Evolutionary conservation across 2,888 invertebrate genomes (phyloP).

Genomic region (Drosophila pseudotalamancana): DNA sequence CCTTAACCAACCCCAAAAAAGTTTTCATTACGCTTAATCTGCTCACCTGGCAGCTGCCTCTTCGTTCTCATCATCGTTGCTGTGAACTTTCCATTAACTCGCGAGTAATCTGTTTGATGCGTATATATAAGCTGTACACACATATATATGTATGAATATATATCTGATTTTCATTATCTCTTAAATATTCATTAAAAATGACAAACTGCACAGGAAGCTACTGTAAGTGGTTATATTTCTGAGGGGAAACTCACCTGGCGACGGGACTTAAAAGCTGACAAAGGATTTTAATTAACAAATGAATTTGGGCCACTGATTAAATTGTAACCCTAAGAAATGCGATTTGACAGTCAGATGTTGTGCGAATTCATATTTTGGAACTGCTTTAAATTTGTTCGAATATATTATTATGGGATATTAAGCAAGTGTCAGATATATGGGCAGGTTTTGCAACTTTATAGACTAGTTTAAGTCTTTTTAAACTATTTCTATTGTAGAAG

Average conservation of each 20-base stretch:
- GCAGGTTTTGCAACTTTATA: no score
- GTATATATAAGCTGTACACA: background rate
- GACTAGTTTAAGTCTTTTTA: no score
- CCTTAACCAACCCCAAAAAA: slow-evolving; percentile 60
- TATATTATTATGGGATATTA: background rate
- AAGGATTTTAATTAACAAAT: slow-evolving; percentile 39
- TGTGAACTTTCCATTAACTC: slow-evolving; percentile 61
- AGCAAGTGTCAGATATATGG: no score
- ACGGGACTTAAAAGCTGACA: slow-evolving; percentile 15
- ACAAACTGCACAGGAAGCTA: slow-evolving; percentile 67
- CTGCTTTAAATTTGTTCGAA: background rate
- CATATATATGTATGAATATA: background rate
- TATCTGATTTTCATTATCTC: slow-evolving; percentile 68
- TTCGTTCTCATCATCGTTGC: slow-evolving; percentile 33
- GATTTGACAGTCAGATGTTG: slow-evolving; percentile 29
- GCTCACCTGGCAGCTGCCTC: slow-evolving; percentile 42
- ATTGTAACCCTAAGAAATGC: slow-evolving; percentile 23
- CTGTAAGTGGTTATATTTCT: slow-evolving; percentile 24
- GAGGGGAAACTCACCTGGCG: background rate
- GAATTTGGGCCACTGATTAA: slow-evolving; percentile 36
- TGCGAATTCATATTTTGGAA: background rate
- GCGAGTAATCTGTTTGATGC: slow-evolving; percentile 38
- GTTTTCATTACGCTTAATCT: slow-evolving; percentile 71
- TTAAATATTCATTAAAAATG: slow-evolving; percentile 65
- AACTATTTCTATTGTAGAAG: no score